Evolutionary conservation across 2,797 vertebrate species (phyloP).

Genomic region (Botia almorhae): DNA sequence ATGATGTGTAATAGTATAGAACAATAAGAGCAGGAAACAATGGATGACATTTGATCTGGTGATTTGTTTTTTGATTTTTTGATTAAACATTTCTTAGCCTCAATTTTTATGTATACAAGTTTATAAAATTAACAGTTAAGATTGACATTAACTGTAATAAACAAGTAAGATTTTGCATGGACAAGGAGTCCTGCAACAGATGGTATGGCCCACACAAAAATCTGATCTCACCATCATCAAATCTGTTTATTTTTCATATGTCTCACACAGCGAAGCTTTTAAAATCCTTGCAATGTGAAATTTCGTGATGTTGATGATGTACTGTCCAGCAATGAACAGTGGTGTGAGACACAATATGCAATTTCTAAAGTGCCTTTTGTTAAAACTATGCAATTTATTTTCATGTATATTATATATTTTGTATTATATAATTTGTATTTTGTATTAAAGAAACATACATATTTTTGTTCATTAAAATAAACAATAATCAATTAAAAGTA

Average conservation of each 20-base stretch:
- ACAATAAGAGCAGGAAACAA: not conserved
- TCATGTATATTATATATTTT: not conserved
- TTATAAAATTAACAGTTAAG: no score
- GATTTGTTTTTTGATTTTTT: no score
- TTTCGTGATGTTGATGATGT: not conserved
- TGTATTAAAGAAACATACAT: not conserved
- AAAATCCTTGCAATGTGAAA: not conserved
- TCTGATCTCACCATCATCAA: no score
- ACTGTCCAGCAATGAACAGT: not conserved
- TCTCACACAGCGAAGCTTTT: not conserved
- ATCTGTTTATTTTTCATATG: not conserved
- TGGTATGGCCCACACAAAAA: no score
- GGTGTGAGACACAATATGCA: not conserved
- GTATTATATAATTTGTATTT: not conserved
- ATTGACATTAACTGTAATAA: no score
- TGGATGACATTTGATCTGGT: no score
- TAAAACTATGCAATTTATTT: not conserved
- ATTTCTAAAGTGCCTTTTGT: not conserved
- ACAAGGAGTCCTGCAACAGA: no score
- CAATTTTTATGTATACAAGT: no score
- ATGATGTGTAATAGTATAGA: not conserved
- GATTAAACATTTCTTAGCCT: no score
- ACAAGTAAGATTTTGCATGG: no score
- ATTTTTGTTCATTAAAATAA: no score
- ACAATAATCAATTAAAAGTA: not conserved